Conservation (phyloP, 2,113 vertebrate species). For the Mormyrus iriodes region DNA sequence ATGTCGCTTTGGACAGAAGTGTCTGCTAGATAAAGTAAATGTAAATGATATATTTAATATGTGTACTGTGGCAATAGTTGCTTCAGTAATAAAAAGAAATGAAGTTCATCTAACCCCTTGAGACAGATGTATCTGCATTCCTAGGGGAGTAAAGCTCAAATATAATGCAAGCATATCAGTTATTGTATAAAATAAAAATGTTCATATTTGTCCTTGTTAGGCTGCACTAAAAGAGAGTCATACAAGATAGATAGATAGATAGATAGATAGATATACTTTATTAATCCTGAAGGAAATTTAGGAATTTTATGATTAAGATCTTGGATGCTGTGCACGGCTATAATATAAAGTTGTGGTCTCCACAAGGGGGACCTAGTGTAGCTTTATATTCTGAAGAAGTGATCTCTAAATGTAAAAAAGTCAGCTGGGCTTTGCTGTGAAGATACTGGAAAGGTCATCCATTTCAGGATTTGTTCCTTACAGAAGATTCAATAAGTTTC, state of each 20-base stretch:
- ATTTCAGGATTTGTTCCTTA: background rate
- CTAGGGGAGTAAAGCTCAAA: background rate
- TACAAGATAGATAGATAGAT: too few relatives aligned
- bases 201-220: too few relatives aligned
- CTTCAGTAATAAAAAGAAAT: background rate
- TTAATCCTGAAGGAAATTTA: too few relatives aligned
- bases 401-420: background rate
- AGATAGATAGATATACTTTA: too few relatives aligned
- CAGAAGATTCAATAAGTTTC: background rate
- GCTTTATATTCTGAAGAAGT: background rate
- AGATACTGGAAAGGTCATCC: background rate
- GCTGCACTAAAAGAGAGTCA: background rate
- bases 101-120: background rate
- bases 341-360: background rate
- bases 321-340: background rate
- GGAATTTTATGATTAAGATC: too few relatives aligned
- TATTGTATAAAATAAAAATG: background rate
- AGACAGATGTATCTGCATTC: background rate
- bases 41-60: background rate
- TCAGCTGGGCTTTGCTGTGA: background rate
- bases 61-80: background rate
- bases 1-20: background rate
- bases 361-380: background rate
- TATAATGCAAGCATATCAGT: background rate
- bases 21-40: background rate